Base-by-base conservation (phyloP, 1,140 invertebrate species). In the Camponotus vicinus region DNA sequence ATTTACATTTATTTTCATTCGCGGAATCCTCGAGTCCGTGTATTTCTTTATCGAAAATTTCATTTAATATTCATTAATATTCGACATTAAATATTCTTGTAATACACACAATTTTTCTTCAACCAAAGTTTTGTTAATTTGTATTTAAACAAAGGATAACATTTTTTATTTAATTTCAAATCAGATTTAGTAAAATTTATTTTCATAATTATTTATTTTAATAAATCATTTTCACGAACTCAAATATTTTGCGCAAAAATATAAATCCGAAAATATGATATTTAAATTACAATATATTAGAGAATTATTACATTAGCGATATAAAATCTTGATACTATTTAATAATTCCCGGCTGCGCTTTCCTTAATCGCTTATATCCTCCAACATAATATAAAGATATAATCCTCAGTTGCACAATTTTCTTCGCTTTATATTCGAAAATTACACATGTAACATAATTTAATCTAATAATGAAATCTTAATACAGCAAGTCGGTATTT, bases 361-460 rank as follows among this genome's bases (percentile, higher is more conserved):
- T 13, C 11, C 6, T 37, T 9, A 15, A 75, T 57, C 27, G 32
- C 1, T 13, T 2, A 75, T 49, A 52, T 49, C 45, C 13, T 49
- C 13, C 13, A 49, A 13, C 15, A 49, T 49, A 15, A 15, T 13
- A 15, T 49, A 52, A 52, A 15, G 4, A 52, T 52, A 18, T 59
- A 4, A 75, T 40, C 7, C 34, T 75, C 71, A n/a, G 71, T 37
- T 57, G n/a, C 49, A 57, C 9, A 55, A 75, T 57, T 40, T 75
- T 18, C 49, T 52, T 57, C 0, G 4, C 40, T 64, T 63, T 7
- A 27, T 15, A 63, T 45, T 3, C 32, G 32, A 77, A 32, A 77
- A 11, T 0, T 21, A 1, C 27, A 27, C 27, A 27, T 27, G 27
- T 37, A n/a, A 45, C 18, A 21, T 13, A 34, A 45, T 49, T 66